A percentile compares a stretch with the other conserved stretches of the same genome.
phyloP scores from a whole-genome alignment of 2,113 vertebrate species.

The Rissa tridactyla region DNA sequence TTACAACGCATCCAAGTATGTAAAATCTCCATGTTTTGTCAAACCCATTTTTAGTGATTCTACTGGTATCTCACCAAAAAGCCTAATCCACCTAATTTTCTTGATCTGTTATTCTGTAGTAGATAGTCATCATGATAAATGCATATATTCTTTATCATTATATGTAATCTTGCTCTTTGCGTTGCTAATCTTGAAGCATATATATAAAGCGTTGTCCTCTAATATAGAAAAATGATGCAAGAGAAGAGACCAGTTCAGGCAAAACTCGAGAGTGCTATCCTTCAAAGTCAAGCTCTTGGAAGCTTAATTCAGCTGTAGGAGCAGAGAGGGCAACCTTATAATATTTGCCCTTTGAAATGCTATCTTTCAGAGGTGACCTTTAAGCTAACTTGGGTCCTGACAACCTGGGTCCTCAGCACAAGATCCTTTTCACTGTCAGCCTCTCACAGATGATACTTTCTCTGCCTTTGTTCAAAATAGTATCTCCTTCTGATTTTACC shows the following conservation, averaged over 20 bases:
- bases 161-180: constrained; percentile 44
- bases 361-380: constrained; percentile 56
- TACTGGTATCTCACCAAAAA: neutral
- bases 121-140: constrained; percentile 37
- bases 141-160: neutral
- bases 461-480: neutral
- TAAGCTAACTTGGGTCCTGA: constrained; percentile 54
- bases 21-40: neutral
- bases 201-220: constrained; percentile 17
- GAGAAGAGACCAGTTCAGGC: neutral
- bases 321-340: constrained; percentile 37
- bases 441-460: neutral
- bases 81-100: neutral
- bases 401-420: neutral
- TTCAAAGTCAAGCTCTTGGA: constrained; percentile 41
- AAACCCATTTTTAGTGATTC: neutral
- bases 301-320: constrained; percentile 44
- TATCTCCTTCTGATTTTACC: neutral
- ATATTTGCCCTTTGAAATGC: constrained; percentile 49
- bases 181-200: constrained; percentile 40
- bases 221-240: constrained; percentile 50
- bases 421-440: neutral
- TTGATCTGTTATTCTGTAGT: neutral
- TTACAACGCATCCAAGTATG: neutral
- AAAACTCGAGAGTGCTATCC: constrained; percentile 18